These are phyloP conservation scores for Nomada hirtipes DNA, from an alignment of 2,888 invertebrate species.

Conservation along the genomic window DNA sequence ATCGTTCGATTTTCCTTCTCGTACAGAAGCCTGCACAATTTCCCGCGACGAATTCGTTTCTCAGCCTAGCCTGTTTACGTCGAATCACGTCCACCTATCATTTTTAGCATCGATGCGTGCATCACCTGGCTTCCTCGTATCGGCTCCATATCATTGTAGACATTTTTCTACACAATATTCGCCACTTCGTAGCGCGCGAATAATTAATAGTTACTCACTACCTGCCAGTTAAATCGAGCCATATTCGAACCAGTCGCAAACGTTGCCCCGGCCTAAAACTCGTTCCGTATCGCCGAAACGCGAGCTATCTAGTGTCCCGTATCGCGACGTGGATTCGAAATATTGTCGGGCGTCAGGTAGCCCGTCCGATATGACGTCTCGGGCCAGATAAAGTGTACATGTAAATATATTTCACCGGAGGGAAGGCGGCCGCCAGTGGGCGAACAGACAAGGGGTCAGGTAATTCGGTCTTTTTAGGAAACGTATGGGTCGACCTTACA, in stretches of 20 bases:
- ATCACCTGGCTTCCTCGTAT: neutral
- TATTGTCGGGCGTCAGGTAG: conserved; percentile 32
- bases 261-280: too few relatives aligned
- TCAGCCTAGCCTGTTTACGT: neutral
- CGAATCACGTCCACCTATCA: neutral
- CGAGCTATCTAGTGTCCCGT: neutral
- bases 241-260: too few relatives aligned
- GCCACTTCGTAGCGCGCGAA: too few relatives aligned
- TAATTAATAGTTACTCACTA: too few relatives aligned
- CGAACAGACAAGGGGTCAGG: conserved; percentile 65
- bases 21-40: conserved; percentile 26
- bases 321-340: conserved; percentile 10
- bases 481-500: conserved; percentile 72
- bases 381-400: conserved; percentile 32
- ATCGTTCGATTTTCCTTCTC: conserved; percentile 46
- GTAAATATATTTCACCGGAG: conserved; percentile 9
- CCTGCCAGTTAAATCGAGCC: too few relatives aligned
- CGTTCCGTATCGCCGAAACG: neutral
- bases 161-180: too few relatives aligned
- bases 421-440: conserved; percentile 21
- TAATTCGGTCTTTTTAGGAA: conserved; percentile 76
- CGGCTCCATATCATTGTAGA: too few relatives aligned
- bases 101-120: neutral
- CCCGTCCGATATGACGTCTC: conserved; percentile 26
- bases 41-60: conserved; percentile 37